Conservation (phyloP, 2,113 vertebrate genomes). For the Hyla sarda region DNA sequence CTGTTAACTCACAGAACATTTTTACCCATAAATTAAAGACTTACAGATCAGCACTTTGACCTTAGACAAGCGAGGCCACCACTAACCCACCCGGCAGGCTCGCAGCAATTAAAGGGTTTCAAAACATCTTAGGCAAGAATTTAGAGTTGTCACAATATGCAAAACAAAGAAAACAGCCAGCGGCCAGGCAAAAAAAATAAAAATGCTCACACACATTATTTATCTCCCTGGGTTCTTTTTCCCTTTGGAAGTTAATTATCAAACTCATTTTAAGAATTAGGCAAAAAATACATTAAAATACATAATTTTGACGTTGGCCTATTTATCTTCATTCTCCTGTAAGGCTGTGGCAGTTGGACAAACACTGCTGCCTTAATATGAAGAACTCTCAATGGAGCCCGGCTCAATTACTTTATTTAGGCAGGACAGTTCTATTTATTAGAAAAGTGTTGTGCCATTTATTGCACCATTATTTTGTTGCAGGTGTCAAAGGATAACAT, state of each 20-base stretch:
- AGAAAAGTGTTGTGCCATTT: neutral
- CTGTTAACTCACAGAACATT: constrained; percentile 68
- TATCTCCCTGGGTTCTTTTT: constrained; percentile 25
- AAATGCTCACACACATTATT: constrained; percentile 33
- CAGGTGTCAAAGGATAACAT: neutral
- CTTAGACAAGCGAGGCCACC: constrained; percentile 64
- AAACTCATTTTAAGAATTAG: constrained; percentile 10
- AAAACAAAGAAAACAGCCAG: constrained; percentile 61
- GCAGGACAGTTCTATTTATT: constrained; percentile 31
- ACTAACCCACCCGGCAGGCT: constrained; percentile 62
- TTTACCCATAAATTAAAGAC: constrained; percentile 66
- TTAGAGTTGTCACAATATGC: constrained; percentile 56
- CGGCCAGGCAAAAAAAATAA: constrained; percentile 53
- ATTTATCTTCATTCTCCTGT: constrained; percentile 55
- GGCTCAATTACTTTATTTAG: constrained; percentile 44
- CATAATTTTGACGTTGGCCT: constrained; percentile 41
- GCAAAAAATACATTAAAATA: constrained; percentile 40
- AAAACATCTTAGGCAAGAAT: constrained; percentile 61
- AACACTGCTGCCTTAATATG: constrained; percentile 36
- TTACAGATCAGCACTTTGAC: constrained; percentile 67
- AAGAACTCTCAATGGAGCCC: constrained; percentile 27
- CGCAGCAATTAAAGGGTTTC: constrained; percentile 67
- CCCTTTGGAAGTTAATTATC: constrained; percentile 55
- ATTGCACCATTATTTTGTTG: neutral
- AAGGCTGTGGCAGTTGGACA: constrained; percentile 49